Evolutionary conservation across 2,797 vertebrate genomes (phyloP).

Genomic region (Alauda arvensis): DNA sequence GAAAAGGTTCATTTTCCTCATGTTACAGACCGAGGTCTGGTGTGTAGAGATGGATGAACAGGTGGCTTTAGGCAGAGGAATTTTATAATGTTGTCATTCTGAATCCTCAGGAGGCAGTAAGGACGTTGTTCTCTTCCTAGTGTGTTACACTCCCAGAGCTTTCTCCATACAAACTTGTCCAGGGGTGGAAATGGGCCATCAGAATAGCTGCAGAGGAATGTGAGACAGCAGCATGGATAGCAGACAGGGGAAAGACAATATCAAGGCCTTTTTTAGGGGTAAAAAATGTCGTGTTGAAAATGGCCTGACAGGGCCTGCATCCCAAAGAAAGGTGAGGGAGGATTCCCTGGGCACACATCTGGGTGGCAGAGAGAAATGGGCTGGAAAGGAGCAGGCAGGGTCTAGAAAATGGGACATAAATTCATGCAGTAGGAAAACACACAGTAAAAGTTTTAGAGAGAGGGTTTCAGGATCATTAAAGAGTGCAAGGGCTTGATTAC

Average conservation of each 20-base stretch:
- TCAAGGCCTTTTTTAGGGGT: not conserved
- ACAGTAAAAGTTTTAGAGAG: not conserved
- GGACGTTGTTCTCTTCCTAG: not conserved
- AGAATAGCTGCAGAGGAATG: not conserved
- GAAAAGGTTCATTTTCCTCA: not conserved
- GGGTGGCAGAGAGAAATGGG: not conserved
- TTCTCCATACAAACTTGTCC: not conserved
- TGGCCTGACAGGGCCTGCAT: not conserved
- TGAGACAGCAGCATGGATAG: not conserved
- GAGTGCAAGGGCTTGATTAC: not conserved
- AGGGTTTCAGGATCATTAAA: not conserved
- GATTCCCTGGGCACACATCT: not conserved
- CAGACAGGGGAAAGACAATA: not conserved
- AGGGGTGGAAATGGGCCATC: not conserved
- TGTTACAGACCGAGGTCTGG: not conserved
- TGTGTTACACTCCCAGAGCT: not conserved
- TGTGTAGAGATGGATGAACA: accelerated
- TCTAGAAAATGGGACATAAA: not conserved
- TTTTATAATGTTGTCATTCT: not conserved
- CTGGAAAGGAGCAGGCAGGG: not conserved
- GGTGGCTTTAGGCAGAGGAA: not conserved
- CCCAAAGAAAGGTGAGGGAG: not conserved
- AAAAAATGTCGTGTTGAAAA: not conserved
- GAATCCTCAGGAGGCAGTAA: not conserved
- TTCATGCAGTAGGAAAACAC: not conserved